Conservation (phyloP, 2,888 invertebrate species). For the Orchesella flavescens region DNA sequence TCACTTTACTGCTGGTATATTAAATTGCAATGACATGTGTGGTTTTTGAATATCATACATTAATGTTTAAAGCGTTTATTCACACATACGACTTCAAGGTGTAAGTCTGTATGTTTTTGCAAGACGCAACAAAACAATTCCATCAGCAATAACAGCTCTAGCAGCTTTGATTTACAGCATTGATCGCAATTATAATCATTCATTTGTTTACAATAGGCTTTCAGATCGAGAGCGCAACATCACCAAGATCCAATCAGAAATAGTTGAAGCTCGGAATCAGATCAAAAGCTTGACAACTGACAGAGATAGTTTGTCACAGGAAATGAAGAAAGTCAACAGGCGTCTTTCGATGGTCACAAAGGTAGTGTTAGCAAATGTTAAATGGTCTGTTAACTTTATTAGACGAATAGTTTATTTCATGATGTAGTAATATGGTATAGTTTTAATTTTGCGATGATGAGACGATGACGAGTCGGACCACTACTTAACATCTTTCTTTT, state of each 20-base stretch:
- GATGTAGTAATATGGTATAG: neutral
- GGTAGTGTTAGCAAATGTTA: conserved; percentile 26
- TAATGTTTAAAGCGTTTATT: conserved; percentile 44
- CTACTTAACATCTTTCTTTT: conserved; percentile 31
- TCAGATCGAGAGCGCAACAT: conserved; percentile 27
- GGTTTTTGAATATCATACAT: conserved; percentile 62
- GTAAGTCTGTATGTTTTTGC: conserved; percentile 40
- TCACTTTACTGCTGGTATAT: neutral
- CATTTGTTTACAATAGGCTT: conserved; percentile 35
- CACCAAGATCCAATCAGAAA: conserved; percentile 47
- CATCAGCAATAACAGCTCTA: neutral
- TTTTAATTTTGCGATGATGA: conserved; percentile 66
- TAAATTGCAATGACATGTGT: neutral
- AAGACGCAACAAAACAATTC: conserved; percentile 24
- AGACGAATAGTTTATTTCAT: neutral
- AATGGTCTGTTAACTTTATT: neutral
- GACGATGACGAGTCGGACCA: conserved; percentile 71
- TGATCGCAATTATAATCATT: neutral
- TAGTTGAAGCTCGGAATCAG: conserved; percentile 38
- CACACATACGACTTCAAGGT: conserved; percentile 34
- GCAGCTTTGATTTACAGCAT: neutral
- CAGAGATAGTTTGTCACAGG: conserved; percentile 53
- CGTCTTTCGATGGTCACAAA: conserved; percentile 65
- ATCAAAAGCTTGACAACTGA: conserved; percentile 45
- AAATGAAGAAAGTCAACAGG: conserved; percentile 63